Base-by-base conservation (phyloP, 2,888 invertebrate genomes). In the Portevinia maculata region DNA sequence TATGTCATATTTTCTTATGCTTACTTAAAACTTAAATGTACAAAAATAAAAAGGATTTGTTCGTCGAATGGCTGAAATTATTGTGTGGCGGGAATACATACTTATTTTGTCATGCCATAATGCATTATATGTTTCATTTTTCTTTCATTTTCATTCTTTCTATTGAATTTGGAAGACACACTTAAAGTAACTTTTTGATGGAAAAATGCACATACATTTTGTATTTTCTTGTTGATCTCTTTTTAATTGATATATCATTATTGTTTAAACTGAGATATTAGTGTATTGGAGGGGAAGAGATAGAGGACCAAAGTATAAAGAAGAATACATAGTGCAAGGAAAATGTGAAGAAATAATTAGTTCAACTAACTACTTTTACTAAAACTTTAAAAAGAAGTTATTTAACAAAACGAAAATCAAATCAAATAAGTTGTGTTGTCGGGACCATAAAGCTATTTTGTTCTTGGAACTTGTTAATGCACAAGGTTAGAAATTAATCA, bases 261-360 rank as follows among this genome's bases (percentile, higher is more conserved):
- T 30, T 24, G 15, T 17, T 71, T 71, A 46, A 76, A 55, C 52
- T 70, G 84, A 85, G 84, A 81, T 92, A 92, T 93, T 93, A 94
- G 62, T 81, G 75, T 75, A 48, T 65, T 71, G 59, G 46, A 75
- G 19, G 46, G 64, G 46, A 30, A 91, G 91, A 44, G 53, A 75
- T 19, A 46, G 46, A 53, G 28, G 91, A 44, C 1, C 28, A 50
- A 91, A 91, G 91, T 90, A 90, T 17, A 48, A 91, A 91, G 90
- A 90, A 89, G 88, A 85, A 17, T 48, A 53, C 37, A 60, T 24
- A 59, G 70, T 76, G 65, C 76, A 48, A 70, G 60, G 46, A 53
- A 60, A 64, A 17, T 3, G 37, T 34, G 48, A 55, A 67, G 53
- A 53, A 46, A 6, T 44, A 24, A 52, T 44, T 46, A 39, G 64